Conservation (phyloP, 2,888 invertebrate genomes). For the Allolobophora icterica region DNA sequence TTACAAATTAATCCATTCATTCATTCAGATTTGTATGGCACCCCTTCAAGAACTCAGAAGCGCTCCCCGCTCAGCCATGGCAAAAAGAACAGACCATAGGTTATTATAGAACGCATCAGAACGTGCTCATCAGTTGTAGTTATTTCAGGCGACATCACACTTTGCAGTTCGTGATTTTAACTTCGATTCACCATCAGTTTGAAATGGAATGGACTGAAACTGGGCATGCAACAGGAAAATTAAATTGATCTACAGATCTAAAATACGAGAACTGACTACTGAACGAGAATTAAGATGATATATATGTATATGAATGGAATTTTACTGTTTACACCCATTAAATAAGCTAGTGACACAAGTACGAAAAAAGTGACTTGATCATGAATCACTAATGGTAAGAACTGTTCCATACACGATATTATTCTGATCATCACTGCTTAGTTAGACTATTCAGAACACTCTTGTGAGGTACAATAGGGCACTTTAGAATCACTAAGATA, state of each 20-base stretch:
- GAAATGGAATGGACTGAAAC: not conserved
- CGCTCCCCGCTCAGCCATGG: no score
- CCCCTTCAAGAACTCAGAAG: no score
- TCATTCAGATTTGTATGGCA: no score
- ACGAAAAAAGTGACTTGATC: not conserved
- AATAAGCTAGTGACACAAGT: not conserved
- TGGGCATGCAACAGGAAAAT: not conserved
- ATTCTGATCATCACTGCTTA: not conserved
- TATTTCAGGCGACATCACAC: not conserved
- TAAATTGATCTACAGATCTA: not conserved
- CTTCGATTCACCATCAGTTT: not conserved
- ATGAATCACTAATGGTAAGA: not conserved
- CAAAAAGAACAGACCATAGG: no score
- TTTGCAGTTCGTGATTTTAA: not conserved
- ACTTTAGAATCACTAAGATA: not conserved
- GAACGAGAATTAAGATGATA: not conserved
- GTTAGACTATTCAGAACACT: not conserved
- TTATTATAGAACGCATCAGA: no score
- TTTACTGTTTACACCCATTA: not conserved
- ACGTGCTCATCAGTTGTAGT: not conserved
- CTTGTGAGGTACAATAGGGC: not conserved
- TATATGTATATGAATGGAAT: no score
- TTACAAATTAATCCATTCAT: no score
- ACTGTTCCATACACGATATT: not conserved
- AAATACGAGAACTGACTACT: not conserved